Evolutionary conservation across 2,888 invertebrate genomes (phyloP).

Genomic region (Pteria penguin): DNA sequence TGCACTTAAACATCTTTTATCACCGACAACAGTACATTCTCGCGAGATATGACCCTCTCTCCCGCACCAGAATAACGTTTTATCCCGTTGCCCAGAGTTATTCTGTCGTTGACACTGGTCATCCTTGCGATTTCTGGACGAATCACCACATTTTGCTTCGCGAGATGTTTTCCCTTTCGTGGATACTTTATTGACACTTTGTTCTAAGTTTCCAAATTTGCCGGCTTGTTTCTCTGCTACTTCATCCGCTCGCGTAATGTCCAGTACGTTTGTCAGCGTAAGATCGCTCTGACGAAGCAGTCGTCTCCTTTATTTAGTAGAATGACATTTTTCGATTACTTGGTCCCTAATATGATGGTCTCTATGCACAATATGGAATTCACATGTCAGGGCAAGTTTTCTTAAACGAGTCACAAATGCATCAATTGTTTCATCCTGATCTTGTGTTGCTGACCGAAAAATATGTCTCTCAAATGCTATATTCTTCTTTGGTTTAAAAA

Average conservation of each 20-base stretch:
- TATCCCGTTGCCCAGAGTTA: no score
- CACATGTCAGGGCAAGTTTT: background rate
- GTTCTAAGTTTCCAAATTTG: conserved; percentile 11
- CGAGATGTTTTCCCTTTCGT: no score
- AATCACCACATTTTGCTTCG: no score
- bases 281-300: background rate
- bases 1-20: no score
- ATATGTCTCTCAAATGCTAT: background rate
- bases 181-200: no score
- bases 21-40: no score
- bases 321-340: background rate
- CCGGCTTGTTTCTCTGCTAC: background rate
- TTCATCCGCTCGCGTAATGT: conserved; percentile 2
- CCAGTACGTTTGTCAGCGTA: background rate
- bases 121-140: no score
- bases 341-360: no score
- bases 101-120: no score
- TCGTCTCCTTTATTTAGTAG: background rate
- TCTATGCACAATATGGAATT: background rate
- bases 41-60: no score
- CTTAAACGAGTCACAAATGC: background rate
- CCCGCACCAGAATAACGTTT: no score
- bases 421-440: background rate
- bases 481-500: conserved; percentile 8
- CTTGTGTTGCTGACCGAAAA: background rate